These are phyloP conservation scores for Macrosiphum euphorbiae DNA, from an alignment of 2,888 invertebrate genomes.

Conservation along the genomic window DNA sequence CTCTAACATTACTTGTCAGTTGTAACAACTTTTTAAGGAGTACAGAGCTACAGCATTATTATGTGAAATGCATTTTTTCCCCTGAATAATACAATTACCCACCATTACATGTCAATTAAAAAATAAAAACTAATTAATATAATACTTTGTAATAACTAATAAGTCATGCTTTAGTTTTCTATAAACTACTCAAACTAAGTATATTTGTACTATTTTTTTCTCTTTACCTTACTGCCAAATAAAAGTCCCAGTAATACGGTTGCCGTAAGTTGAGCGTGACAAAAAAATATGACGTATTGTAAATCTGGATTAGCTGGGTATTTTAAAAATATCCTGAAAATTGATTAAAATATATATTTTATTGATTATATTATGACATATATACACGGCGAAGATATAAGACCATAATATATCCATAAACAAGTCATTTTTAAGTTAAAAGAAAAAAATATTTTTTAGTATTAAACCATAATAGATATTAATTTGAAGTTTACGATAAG, in stretches of 20 bases:
- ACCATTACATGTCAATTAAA: neutral
- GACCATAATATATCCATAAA: neutral
- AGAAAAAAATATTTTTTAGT: neutral
- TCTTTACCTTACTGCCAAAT: slow-evolving; percentile 92
- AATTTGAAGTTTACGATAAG: neutral
- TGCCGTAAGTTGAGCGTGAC: slow-evolving; percentile 94
- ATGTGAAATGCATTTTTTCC: neutral
- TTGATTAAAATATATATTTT: neutral
- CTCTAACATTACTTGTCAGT: neutral
- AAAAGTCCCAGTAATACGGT: slow-evolving; percentile 91
- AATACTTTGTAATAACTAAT: neutral
- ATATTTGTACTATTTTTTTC: neutral
- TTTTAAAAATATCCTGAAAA: slow-evolving; percentile 88
- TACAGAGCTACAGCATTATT: neutral
- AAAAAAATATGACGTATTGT: slow-evolving; percentile 95
- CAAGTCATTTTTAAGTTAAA: neutral
- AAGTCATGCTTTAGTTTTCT: neutral
- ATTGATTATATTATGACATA: neutral
- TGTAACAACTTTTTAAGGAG: neutral
- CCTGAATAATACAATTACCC: neutral
- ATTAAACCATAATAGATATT: neutral
- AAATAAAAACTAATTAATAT: neutral
- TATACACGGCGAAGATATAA: neutral
- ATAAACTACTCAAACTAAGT: neutral
- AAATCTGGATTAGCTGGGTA: slow-evolving; percentile 96